Evolutionary conservation across 2,797 vertebrate genomes (phyloP).

Genomic region (Danio kyathit): DNA sequence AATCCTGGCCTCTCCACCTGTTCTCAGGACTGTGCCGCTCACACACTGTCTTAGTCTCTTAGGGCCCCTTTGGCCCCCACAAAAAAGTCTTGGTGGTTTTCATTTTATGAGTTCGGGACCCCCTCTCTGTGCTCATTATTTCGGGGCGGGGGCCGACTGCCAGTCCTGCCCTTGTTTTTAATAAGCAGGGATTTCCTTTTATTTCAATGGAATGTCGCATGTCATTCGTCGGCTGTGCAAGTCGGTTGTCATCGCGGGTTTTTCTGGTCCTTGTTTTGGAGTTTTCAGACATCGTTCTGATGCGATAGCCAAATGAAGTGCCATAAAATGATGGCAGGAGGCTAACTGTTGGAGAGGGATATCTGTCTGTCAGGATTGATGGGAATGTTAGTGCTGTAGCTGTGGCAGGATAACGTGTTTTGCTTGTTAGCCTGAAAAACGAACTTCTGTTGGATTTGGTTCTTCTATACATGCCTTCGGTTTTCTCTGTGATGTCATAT

Average conservation of each 20-base stretch:
- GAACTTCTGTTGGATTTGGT: neutral
- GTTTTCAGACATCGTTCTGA: constrained; percentile 29
- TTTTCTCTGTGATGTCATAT: neutral
- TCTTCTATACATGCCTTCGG: neutral
- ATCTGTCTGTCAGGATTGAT: neutral
- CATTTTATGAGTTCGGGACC: constrained; percentile 49
- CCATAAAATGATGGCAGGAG: constrained; percentile 50
- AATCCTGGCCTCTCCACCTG: constrained; percentile 49
- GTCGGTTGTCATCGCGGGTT: constrained; percentile 30
- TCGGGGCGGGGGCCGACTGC: constrained; percentile 32
- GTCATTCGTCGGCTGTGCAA: neutral
- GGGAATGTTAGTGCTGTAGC: constrained; percentile 33
- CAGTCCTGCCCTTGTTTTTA: constrained; percentile 22
- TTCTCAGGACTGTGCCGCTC: constrained; percentile 48
- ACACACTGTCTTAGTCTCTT: constrained; percentile 61
- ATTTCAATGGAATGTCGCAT: constrained; percentile 10
- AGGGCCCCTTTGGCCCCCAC: constrained; percentile 61
- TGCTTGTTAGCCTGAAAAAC: neutral
- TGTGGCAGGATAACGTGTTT: constrained; percentile 1
- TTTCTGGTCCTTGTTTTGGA: constrained; percentile 25
- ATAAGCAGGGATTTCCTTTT: constrained; percentile 42
- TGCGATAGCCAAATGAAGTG: constrained; percentile 28
- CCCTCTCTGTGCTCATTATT: constrained; percentile 52
- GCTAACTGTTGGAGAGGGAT: constrained; percentile 3
- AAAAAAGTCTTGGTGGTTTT: constrained; percentile 65